Percentiles rank a stretch among this genome's conserved stretches.
These are phyloP conservation scores for Rhinogobius similis DNA, from an alignment of 2,113 vertebrate genomes.

Conservation along the genomic window DNA sequence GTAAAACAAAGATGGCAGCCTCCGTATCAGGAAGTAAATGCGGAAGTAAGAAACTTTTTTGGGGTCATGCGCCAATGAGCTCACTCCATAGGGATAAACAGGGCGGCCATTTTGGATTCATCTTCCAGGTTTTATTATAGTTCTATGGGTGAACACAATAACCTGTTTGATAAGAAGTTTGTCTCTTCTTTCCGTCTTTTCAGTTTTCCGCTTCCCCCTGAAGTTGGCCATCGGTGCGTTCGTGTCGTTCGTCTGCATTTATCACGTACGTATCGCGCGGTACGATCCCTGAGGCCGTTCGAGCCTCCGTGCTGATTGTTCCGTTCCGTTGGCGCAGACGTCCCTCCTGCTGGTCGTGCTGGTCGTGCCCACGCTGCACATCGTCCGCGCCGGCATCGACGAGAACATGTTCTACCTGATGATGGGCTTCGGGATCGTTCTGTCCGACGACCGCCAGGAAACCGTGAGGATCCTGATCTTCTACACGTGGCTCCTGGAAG, in stretches of 20 bases:
- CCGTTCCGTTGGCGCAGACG: conserved; percentile 66
- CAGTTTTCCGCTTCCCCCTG: conserved; percentile 85
- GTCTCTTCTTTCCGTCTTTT: too few species aligned
- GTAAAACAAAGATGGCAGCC: too few species aligned
- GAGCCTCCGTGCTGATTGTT: not conserved
- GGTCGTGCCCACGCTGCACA: conserved; percentile 83
- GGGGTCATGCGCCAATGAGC: too few species aligned
- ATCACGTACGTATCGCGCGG: conserved; percentile 80
- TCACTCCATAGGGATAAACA: too few species aligned
- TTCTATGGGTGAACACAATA: too few species aligned
- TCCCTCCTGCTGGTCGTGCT: conserved; percentile 81
- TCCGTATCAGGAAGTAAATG: too few species aligned
- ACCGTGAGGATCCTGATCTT: conserved; percentile 81
- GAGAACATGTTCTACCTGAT: conserved; percentile 85
- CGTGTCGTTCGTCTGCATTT: conserved; percentile 78
- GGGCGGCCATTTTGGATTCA: too few species aligned
- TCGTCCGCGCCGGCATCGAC: conserved; percentile 81
- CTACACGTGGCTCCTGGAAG: conserved; percentile 88
- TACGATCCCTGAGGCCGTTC: not conserved
- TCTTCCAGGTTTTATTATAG: too few species aligned
- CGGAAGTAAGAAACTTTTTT: too few species aligned
- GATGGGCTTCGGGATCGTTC: conserved; percentile 83
- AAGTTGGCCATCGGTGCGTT: conserved; percentile 80
- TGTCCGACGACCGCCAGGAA: conserved; percentile 82
- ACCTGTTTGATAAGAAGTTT: too few species aligned